Conservation (phyloP, 2,888 invertebrate species). For the Pseudococcus jackbeardsleyi region DNA sequence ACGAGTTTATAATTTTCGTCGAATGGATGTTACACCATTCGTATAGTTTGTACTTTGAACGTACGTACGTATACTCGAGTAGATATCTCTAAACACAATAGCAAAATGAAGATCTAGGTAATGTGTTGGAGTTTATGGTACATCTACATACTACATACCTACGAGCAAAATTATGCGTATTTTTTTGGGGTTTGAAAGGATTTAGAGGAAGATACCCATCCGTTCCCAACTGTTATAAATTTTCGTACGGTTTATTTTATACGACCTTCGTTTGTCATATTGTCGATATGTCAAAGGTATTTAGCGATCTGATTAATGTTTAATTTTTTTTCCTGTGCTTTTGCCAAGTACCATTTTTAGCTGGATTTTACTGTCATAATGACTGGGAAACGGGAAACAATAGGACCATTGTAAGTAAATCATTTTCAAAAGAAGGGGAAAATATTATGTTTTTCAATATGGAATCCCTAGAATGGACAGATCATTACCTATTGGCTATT, state of each 20-base stretch:
- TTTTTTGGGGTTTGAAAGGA: background rate
- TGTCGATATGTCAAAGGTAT: background rate
- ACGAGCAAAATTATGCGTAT: too few species aligned
- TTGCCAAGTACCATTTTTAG: background rate
- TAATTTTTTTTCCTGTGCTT: background rate
- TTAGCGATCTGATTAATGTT: background rate
- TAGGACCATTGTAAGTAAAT: too few species aligned
- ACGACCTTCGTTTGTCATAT: background rate
- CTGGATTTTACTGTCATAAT: background rate
- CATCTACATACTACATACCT: too few species aligned
- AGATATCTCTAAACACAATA: too few species aligned
- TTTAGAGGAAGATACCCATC: background rate
- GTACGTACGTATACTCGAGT: background rate
- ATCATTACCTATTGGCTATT: too few species aligned
- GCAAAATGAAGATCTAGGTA: background rate
- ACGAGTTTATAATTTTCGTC: constrained; percentile 9
- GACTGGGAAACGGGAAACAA: too few species aligned
- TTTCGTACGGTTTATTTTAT: background rate
- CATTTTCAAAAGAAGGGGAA: too few species aligned
- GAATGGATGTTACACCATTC: constrained; percentile 9
- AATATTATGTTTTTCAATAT: too few species aligned
- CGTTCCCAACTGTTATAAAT: background rate
- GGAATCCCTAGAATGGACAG: too few species aligned
- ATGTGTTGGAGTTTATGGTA: background rate
- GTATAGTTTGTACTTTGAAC: background rate